Evolutionary conservation across 2,113 vertebrate genomes (phyloP).

Genomic region (Tragelaphus scriptus): DNA sequence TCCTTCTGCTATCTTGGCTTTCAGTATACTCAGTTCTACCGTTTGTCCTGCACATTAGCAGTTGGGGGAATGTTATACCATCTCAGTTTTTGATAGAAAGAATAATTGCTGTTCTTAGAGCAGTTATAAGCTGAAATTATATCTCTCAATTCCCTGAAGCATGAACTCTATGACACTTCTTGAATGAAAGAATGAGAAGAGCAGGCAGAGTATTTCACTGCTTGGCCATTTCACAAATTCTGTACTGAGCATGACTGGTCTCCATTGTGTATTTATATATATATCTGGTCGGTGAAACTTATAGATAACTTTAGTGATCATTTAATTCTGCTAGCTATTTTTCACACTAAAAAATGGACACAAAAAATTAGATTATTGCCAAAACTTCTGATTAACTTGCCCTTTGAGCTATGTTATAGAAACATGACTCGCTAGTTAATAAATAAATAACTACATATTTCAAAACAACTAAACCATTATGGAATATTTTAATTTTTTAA

Average conservation of each 20-base stretch:
- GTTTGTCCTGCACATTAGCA: background rate
- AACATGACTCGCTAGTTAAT: background rate
- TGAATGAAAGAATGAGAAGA: background rate
- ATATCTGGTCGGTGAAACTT: background rate
- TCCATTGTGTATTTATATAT: background rate
- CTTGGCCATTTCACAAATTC: background rate
- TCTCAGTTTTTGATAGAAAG: background rate
- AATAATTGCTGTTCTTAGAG: background rate
- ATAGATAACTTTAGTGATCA: background rate
- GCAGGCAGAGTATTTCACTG: background rate
- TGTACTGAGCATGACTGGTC: background rate
- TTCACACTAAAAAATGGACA: background rate
- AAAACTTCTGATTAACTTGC: background rate
- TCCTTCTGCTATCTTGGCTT: background rate
- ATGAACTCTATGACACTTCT: background rate
- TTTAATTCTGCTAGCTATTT: background rate
- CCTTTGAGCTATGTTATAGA: background rate
- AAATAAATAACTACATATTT: background rate
- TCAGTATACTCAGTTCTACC: background rate
- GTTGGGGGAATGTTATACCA: background rate
- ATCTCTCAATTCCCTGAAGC: background rate
- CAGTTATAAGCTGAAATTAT: background rate
- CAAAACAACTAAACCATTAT: background rate
- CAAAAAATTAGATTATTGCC: background rate
- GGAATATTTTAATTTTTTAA: background rate